phyloP scores from a whole-genome alignment of 2,113 vertebrate species.

The Aldabrachelys gigantea region DNA sequence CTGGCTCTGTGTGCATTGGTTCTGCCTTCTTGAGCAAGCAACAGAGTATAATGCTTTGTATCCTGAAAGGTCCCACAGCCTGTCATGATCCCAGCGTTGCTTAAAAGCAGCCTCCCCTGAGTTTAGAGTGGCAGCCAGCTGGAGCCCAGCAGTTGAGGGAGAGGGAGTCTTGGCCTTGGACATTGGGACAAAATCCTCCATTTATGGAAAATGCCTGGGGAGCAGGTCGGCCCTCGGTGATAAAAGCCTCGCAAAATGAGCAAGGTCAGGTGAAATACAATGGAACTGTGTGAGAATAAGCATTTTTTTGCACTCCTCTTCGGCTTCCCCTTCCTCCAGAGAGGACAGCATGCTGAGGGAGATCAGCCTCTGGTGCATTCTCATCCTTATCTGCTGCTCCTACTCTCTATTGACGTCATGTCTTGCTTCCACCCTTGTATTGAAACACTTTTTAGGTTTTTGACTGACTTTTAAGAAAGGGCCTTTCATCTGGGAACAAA shows the following conservation, averaged over 20 bases:
- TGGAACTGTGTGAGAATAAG: not conserved
- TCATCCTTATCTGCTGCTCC: not conserved
- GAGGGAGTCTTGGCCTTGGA: not conserved
- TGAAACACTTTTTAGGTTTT: not conserved
- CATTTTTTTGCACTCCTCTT: not conserved
- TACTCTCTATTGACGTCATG: not conserved
- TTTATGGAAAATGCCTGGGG: not conserved
- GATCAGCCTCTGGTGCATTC: conserved; percentile 22
- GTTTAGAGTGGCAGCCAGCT: not conserved
- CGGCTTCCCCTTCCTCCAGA: not conserved
- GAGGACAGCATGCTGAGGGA: not conserved
- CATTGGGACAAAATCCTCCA: not conserved
- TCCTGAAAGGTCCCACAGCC: fast-evolving
- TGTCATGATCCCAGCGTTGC: not conserved
- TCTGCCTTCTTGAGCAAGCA: not conserved
- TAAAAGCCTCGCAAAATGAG: not conserved
- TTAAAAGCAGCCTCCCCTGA: not conserved
- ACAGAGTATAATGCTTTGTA: fast-evolving
- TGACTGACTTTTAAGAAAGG: not conserved
- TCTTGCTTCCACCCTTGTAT: not conserved
- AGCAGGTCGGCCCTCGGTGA: not conserved
- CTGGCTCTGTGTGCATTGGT: not conserved
- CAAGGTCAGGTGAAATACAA: not conserved
- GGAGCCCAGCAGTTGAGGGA: not conserved
- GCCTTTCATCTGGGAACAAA: fast-evolving